Evolutionary conservation across 2,888 invertebrate species (phyloP), one percentile per base, ranked within the genome.

Genomic region (Ormyrus rosae): DNA sequence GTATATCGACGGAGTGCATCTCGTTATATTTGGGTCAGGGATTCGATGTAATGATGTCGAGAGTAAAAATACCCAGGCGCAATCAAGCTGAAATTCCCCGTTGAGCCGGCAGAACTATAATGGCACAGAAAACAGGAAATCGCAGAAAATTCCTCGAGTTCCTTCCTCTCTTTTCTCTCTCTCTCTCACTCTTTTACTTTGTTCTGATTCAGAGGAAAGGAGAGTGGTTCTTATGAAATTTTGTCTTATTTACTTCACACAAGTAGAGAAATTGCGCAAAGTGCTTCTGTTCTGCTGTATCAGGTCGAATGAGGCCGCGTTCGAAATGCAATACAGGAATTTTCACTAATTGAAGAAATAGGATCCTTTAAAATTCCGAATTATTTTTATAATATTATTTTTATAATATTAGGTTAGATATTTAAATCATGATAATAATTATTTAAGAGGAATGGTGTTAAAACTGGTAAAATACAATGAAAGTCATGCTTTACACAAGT

Each of bases 11-110:
- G 11, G 13, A 64, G 70, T 70, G 63, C 45, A 70, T 70, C 64
- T 77, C 70, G 61, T 77, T 77, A 69, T 77, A 76, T 77, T 74
- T 77, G 64, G 77, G 64, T 77, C 70, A 70, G 63, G 45, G 58
- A 51, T 51, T 77, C 56, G 10, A 13, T 11, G 70, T 77, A 77
- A 77, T 64, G 70, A 77, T 13, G 70, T 48, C 13, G 53, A 48
- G 9, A 56, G n/a, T 46, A 77, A 77, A 77, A 77, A 70, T 77
- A 70, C 11, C 11, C 63, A 13, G 11, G 64, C 46, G 61, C 76
- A 76, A 76, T 76, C 69, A 76, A 69, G 69, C 70, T 50, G 63
- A 76, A 69, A 76, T 76, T 76, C 34, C 19, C 9, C 45, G 64
- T 60, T 34, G 51, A 56, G 34, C 6, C 6, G 51, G 9, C 11